Evolutionary conservation across 2,113 vertebrate genomes (phyloP).

Genomic region (Elephantulus edwardii): DNA sequence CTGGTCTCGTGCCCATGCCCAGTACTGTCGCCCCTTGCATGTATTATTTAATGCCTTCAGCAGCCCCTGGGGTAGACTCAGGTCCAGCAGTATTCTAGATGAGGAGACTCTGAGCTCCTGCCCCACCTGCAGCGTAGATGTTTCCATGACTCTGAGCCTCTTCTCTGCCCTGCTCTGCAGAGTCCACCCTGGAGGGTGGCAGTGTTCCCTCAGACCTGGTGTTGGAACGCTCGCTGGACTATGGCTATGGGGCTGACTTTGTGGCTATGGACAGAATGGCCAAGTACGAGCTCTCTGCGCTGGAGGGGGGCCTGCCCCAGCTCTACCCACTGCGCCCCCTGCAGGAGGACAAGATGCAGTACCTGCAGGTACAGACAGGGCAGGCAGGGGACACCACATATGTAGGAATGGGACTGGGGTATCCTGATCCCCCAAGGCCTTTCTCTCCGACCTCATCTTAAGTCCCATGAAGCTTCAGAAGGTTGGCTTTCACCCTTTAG

Average conservation of each 20-base stretch:
- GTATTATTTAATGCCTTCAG: neutral
- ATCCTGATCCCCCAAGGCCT: no score
- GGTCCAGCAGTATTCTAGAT: neutral
- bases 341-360: constrained; percentile 95
- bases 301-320: constrained; percentile 91
- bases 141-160: neutral
- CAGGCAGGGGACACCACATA: accelerated
- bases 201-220: constrained; percentile 89
- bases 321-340: constrained; percentile 88
- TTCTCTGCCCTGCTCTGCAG: constrained; percentile 78
- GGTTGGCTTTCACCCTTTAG: neutral
- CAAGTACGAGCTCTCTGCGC: constrained; percentile 91
- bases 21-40: neutral
- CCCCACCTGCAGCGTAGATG: neutral
- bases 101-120: neutral
- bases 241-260: constrained; percentile 88
- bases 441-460: neutral
- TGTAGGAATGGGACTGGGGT: neutral
- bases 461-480: neutral
- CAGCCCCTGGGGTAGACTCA: neutral
- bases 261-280: constrained; percentile 90
- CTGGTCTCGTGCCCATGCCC: neutral
- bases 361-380: constrained; percentile 90
- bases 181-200: constrained; percentile 91
- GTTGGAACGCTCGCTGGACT: constrained; percentile 90